phyloP scores from a whole-genome alignment of 2,888 invertebrate species.

The Chalcosyrphus nemorum region DNA sequence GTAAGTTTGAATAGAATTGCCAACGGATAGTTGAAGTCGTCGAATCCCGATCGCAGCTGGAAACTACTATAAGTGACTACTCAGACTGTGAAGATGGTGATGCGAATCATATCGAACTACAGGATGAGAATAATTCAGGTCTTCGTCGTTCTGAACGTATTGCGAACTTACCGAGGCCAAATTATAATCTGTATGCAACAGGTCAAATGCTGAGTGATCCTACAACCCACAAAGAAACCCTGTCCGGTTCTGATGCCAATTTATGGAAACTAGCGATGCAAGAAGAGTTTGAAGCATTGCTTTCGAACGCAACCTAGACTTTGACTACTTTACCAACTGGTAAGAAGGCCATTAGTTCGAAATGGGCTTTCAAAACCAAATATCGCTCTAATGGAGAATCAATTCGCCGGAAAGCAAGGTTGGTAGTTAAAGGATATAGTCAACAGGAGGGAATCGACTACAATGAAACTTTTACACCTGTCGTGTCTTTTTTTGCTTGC shows the following conservation, averaged over 20 bases:
- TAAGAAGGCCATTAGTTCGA: not conserved
- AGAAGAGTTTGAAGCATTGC: not conserved
- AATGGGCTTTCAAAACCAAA: slow-evolving; percentile 53
- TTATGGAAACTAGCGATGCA: not conserved
- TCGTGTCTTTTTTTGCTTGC: not conserved
- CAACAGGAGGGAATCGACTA: slow-evolving; percentile 62
- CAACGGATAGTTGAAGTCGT: not conserved
- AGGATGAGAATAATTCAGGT: too few species aligned
- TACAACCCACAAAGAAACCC: too few species aligned
- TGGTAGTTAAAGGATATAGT: slow-evolving; percentile 56
- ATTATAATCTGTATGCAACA: not conserved
- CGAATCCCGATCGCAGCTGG: not conserved
- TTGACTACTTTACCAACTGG: not conserved
- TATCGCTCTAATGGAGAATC: slow-evolving; percentile 26
- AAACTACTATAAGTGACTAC: slow-evolving; percentile 8
- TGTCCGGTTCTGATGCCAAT: too few species aligned
- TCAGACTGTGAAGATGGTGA: slow-evolving; percentile 26
- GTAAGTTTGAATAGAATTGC: slow-evolving; percentile 36
- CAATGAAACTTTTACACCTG: slow-evolving; percentile 45
- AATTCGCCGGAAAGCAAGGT: slow-evolving; percentile 54
- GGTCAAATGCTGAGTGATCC: too few species aligned
- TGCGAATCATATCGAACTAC: too few species aligned
- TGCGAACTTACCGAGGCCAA: not conserved
- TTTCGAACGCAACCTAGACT: not conserved
- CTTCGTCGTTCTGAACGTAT: not conserved